These are phyloP conservation scores for Tapera naevia DNA, from an alignment of 2,797 vertebrate species.

Conservation along the genomic window DNA sequence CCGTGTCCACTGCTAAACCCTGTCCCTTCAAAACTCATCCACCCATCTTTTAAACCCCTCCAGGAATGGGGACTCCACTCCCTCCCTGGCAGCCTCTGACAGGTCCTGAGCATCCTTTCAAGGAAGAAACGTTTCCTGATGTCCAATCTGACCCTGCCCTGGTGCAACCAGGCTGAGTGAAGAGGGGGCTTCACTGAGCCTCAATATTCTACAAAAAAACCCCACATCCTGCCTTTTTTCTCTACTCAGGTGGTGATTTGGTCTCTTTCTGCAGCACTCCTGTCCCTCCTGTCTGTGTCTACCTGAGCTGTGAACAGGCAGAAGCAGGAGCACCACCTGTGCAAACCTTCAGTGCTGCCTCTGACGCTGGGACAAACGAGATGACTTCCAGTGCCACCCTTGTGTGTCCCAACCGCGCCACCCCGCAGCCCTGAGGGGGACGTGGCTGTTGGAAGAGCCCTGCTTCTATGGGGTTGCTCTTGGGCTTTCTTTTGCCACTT, in stretches of 20 bases:
- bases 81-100: too few relatives aligned
- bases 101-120: too few relatives aligned
- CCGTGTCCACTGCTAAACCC: too few relatives aligned
- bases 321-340: not conserved
- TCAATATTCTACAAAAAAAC: not conserved
- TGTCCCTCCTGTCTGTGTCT: too few relatives aligned
- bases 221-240: accelerated
- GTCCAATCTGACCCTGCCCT: too few relatives aligned
- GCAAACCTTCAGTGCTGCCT: not conserved
- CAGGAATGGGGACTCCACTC: too few relatives aligned
- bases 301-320: not conserved
- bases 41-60: too few relatives aligned
- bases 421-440: accelerated
- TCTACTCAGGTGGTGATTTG: not conserved
- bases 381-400: not conserved
- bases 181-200: accelerated
- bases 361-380: accelerated
- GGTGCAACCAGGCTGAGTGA: accelerated
- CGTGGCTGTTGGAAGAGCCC: not conserved
- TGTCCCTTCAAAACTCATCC: too few relatives aligned
- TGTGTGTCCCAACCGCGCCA: not conserved
- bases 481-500: not conserved
- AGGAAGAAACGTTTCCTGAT: too few relatives aligned
- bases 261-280: not conserved
- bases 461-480: accelerated